phyloP scores from a whole-genome alignment of 2,888 invertebrate genomes.

The Monochamus alternatus region DNA sequence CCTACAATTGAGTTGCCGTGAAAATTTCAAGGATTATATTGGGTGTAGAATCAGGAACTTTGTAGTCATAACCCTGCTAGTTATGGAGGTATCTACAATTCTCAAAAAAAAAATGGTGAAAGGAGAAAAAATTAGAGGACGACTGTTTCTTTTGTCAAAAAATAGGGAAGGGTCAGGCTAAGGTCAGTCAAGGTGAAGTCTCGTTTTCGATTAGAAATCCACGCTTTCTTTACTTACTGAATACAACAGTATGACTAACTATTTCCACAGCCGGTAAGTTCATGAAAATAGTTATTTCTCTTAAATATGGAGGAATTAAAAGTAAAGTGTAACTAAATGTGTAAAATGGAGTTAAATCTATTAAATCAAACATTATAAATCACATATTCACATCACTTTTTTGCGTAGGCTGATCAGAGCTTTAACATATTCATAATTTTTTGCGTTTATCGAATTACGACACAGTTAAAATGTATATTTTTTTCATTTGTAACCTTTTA shows the following conservation, averaged over 20 bases:
- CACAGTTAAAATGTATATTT: constrained; percentile 12
- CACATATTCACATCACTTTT: not conserved
- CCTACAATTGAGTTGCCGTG: too few species aligned
- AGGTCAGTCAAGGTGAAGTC: not conserved
- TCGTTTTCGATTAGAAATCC: not conserved
- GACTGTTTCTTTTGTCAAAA: not conserved
- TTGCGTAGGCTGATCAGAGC: constrained; percentile 5
- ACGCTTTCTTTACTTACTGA: not conserved
- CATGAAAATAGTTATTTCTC: too few species aligned
- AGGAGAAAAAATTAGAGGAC: constrained; percentile 1
- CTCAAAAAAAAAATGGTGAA: not conserved
- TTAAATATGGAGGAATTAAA: not conserved
- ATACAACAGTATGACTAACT: not conserved
- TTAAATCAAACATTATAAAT: not conserved
- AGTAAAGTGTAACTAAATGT: too few species aligned
- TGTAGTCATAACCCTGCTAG: not conserved
- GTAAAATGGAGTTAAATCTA: too few species aligned
- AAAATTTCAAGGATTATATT: not conserved
- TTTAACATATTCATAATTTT: constrained; percentile 10
- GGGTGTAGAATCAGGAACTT: not conserved
- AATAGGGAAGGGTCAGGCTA: not conserved
- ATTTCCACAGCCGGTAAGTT: not conserved
- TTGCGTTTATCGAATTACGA: constrained; percentile 15
- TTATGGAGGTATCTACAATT: not conserved
- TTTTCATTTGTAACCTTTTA: constrained; percentile 4